These are phyloP conservation scores for Tetrax tetrax DNA, from an alignment of 2,113 vertebrate species.

Conservation along the genomic window DNA sequence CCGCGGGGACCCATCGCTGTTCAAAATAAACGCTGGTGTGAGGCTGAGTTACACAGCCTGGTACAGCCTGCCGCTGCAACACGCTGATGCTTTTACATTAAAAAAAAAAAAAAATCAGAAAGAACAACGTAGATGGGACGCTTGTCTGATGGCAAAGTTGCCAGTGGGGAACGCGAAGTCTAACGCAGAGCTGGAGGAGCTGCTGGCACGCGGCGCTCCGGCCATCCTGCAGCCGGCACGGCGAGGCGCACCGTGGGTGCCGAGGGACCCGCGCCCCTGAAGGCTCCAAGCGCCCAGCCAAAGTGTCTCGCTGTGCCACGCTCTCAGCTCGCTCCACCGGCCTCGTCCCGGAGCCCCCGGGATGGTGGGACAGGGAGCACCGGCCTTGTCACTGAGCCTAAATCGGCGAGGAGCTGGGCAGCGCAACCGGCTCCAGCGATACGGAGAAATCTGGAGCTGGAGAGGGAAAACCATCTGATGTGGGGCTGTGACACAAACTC, in stretches of 20 bases:
- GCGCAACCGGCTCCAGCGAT: background rate
- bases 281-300: background rate
- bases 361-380: background rate
- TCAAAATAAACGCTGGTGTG: background rate
- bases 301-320: too few species aligned
- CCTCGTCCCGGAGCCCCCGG: background rate
- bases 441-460: background rate
- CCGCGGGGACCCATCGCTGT: background rate
- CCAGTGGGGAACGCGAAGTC: background rate
- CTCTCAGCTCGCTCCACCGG: background rate
- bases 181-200: background rate
- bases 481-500: background rate
- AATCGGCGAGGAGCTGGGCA: background rate
- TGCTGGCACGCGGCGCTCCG: background rate
- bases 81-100: background rate
- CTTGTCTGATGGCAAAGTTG: background rate
- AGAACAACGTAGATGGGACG: background rate
- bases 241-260: accelerated
- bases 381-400: background rate
- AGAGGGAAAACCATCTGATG: background rate
- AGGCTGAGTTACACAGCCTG: background rate
- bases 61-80: too few species aligned
- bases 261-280: background rate
- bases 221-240: background rate
- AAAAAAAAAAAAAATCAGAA: background rate